These are phyloP conservation scores for Phylloscopus trochilus DNA, from an alignment of 2,113 vertebrate species.

Conservation along the genomic window DNA sequence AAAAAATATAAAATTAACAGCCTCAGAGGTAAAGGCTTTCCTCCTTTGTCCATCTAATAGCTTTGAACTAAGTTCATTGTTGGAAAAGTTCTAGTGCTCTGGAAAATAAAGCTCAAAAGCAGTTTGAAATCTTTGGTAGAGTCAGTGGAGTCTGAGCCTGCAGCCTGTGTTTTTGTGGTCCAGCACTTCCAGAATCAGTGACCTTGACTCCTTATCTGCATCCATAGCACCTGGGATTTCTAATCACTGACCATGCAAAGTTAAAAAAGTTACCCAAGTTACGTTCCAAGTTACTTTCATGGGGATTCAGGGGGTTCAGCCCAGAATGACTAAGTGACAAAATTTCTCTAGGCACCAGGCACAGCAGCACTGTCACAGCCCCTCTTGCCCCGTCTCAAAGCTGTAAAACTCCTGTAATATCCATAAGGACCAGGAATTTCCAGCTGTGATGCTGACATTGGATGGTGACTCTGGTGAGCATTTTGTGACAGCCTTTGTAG, in stretches of 20 bases:
- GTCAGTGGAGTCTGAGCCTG: not conserved
- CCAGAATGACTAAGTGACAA: not conserved
- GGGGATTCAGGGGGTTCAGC: not conserved
- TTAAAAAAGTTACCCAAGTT: not conserved
- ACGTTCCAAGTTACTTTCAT: not conserved
- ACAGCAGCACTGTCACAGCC: rapidly evolving
- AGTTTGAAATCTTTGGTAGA: not conserved
- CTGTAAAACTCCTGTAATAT: not conserved
- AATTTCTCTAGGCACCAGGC: not conserved
- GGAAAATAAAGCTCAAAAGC: not conserved
- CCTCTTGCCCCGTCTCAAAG: not conserved
- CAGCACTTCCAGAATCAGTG: not conserved
- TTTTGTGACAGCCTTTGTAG: not conserved
- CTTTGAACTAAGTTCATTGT: not conserved
- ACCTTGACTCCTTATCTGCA: not conserved
- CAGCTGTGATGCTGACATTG: rapidly evolving
- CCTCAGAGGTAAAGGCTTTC: not conserved
- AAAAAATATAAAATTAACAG: not conserved
- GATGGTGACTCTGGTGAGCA: not conserved
- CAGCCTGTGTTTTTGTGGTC: not conserved
- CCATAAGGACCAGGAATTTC: not conserved
- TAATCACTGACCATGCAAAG: not conserved
- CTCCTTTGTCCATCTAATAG: not conserved
- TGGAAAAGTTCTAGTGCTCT: not conserved
- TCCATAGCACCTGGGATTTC: not conserved